phyloP scores from a whole-genome alignment of 2,797 vertebrate genomes.

The Diplodus sargus region DNA sequence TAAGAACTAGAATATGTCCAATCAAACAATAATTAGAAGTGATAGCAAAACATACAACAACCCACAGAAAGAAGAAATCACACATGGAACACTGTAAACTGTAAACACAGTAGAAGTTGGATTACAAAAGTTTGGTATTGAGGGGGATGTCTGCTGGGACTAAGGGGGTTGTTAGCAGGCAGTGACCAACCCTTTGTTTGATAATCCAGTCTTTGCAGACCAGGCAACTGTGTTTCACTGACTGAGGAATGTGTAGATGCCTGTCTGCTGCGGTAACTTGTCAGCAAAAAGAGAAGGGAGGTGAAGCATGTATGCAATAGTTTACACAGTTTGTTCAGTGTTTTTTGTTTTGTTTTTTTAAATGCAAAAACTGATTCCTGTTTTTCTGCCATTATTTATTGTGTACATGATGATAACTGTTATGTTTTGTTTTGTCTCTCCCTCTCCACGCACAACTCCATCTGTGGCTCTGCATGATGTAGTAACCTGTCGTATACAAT shows the following conservation, averaged over 20 bases:
- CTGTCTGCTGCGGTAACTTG: slow-evolving; percentile 40
- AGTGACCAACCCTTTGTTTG: slow-evolving; percentile 63
- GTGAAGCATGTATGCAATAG: neutral
- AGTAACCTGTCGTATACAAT: slow-evolving; percentile 21
- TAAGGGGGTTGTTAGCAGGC: neutral
- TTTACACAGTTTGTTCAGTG: neutral
- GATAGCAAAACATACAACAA: too few relatives aligned
- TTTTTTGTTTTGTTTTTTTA: neutral
- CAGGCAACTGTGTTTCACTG: slow-evolving; percentile 61
- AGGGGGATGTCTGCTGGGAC: slow-evolving; percentile 4
- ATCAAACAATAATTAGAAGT: too few relatives aligned
- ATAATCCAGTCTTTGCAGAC: slow-evolving; percentile 74
- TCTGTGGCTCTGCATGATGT: slow-evolving; percentile 56
- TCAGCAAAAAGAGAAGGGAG: slow-evolving; percentile 31
- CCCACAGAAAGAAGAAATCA: too few relatives aligned
- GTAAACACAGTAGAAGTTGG: too few relatives aligned
- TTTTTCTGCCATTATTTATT: neutral
- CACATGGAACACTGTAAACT: too few relatives aligned
- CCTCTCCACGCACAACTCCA: slow-evolving; percentile 20
- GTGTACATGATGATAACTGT: neutral
- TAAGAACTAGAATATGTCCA: too few relatives aligned
- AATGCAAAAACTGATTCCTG: neutral
- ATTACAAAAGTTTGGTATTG: too few relatives aligned
- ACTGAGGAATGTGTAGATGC: slow-evolving; percentile 60
- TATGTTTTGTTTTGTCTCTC: slow-evolving; percentile 28